These are phyloP conservation scores for Enteromius paludinosus DNA, from an alignment of 2,797 vertebrate genomes.

Conservation along the genomic window DNA sequence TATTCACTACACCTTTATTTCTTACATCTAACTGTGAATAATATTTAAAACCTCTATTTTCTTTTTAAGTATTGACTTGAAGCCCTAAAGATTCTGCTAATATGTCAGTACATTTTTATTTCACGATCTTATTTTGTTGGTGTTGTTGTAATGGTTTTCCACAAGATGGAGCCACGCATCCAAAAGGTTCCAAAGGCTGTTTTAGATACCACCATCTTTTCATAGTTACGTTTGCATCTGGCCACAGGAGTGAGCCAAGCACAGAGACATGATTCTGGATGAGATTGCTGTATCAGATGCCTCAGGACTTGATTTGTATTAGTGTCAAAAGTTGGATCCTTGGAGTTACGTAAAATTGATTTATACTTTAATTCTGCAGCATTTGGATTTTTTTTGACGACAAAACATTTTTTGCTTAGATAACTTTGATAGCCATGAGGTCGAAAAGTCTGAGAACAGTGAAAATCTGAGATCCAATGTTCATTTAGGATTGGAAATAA, in stretches of 20 bases:
- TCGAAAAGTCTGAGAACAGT: background rate
- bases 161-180: constrained; percentile 52
- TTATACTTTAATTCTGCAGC: too few relatives aligned
- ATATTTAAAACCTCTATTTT: background rate
- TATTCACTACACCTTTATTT: background rate
- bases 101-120: background rate
- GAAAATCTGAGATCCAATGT: background rate
- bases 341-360: background rate
- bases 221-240: constrained; percentile 13
- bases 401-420: too few relatives aligned
- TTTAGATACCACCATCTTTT: background rate
- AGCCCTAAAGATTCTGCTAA: background rate
- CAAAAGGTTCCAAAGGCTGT: background rate
- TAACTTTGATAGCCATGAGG: background rate
- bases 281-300: constrained; percentile 26
- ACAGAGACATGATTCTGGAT: constrained; percentile 6
- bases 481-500: background rate
- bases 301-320: constrained; percentile 47
- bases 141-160: background rate
- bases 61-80: background rate
- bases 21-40: background rate
- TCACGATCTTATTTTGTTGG: background rate
- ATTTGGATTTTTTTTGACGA: too few relatives aligned
- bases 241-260: constrained; percentile 37
- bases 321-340: constrained; percentile 28